Evolutionary conservation across 2,797 vertebrate genomes (phyloP), one percentile per base, ranked within the genome.

Genomic region (Tamandua tetradactyla): DNA sequence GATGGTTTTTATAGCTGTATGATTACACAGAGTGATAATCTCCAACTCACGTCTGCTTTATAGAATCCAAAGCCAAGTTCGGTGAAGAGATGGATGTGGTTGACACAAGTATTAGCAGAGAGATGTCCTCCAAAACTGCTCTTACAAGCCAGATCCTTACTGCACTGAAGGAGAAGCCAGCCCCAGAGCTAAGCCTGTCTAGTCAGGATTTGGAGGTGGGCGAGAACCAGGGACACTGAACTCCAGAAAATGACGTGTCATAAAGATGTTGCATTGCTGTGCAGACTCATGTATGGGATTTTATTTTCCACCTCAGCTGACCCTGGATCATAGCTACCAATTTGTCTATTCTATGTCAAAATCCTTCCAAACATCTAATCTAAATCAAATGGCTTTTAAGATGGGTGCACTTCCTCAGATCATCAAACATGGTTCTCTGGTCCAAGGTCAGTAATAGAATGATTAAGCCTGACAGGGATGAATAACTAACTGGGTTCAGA

Each of bases 201-300:
- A 99, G 99, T 76, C 98, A 98, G 78, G 99, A 99, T 76, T 98
- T 99, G 52, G 99, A 99, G 99, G 99, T 99, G 98, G 89, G 98
- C 96, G 2, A 97, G 81, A 93, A 80, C 13, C 35, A 37, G 72
- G 57, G 32, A 0, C 79, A 7, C 47, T 55, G 55, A 95, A 4
- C 80, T 20, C 5, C 94, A 40, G 79, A 30, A 27, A n/a, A 3
- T 27, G 14, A 1, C 55, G 0, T 25, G 32, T 74, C 68, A 5
- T 9, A 32, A 52, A 44, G 68, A 20, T 42, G 30, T 37, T 17
- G n/a, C 2, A 0, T 23, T 25, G 47, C 37, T 14, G 1, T 22
- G 55, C 80, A 42, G 87, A 42, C 72, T 59, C 55, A 2, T 0
- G 4, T 5, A 0, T 18, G 25, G 47, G 69, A 2, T 13, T 35